Evolutionary conservation across 2,797 vertebrate species (phyloP), one percentile per base, ranked within the genome.

Genomic region (Bovichtus diacanthus): DNA sequence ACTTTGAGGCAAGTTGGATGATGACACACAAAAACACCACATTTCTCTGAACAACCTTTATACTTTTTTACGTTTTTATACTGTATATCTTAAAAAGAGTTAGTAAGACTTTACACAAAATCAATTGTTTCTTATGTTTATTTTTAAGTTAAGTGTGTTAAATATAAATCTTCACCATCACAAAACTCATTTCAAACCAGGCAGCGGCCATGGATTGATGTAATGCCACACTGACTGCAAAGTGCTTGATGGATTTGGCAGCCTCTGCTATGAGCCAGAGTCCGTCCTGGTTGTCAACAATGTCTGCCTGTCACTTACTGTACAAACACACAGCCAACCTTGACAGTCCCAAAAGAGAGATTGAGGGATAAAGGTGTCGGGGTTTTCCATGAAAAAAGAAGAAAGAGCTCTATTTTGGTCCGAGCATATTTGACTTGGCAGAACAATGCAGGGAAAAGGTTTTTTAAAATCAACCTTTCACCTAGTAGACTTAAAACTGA

Each of bases 201-300:
- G 21, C 29, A 47, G 51, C 18, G 39, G 44, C 3, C 8, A 6
- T 41, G 3, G n/a, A 58, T 7, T 43, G 56, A 80, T 64, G 41
- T 44, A 18, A 86, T 39, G 70, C 78, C 58, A 63, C 10, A 16
- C 10, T 81, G 80, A 49, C 73, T 27, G 5, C 18, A 23, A 10
- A 21, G 55, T 41, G 62, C 70, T 47, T 68, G 75, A 76, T 59
- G 38, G 43, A 67, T 77, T 58, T 87, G 85, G 88, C 77, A 85
- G 0, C 7, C 21, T 64, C 21, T 39, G 18, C 51, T 56, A 39
- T 38, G 34, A 85, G 46, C 36, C 80, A 87, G 71, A 88, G 87
- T 88, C 83, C 80, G 60, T 80, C 84, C 55, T 49, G 54, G 43
- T 55, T 65, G 69, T 85, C 74, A 87, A 83, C 75, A 81, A 47